These are phyloP conservation scores for Strigops habroptila DNA, from an alignment of 2,113 vertebrate species.

Conservation along the genomic window DNA sequence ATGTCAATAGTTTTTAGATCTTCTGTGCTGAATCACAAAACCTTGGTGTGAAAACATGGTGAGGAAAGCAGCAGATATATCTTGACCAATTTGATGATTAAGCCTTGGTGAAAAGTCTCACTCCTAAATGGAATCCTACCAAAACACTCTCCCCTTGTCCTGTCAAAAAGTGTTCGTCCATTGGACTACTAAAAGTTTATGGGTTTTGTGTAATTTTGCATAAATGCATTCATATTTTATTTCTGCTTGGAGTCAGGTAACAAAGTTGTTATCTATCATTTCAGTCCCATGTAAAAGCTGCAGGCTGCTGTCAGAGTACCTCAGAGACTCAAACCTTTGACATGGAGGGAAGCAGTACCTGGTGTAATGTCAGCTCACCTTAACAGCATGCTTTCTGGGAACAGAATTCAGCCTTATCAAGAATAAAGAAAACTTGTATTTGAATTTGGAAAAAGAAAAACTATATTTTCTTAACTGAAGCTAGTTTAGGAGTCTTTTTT, in stretches of 20 bases:
- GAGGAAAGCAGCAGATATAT: neutral
- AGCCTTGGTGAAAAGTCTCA: neutral
- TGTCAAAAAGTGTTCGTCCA: neutral
- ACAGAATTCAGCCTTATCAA: neutral
- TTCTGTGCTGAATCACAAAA: conserved; percentile 16
- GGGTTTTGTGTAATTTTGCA: neutral
- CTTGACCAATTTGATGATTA: neutral
- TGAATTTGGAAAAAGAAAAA: neutral
- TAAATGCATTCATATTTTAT: neutral
- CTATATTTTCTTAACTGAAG: neutral
- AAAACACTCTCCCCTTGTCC: neutral
- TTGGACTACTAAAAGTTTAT: neutral
- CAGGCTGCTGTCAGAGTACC: neutral
- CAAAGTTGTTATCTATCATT: neutral
- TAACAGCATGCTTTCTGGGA: neutral
- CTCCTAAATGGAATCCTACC: neutral
- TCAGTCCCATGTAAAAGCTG: neutral
- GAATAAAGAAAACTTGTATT: neutral
- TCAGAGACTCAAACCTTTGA: neutral
- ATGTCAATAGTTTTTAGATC: conserved; percentile 1
- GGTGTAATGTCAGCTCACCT: neutral
- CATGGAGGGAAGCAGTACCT: neutral
- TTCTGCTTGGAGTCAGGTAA: neutral
- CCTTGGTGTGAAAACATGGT: neutral
- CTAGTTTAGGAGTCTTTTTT: neutral